These are phyloP conservation scores for Sus cebifrons DNA, from an alignment of 2,797 vertebrate genomes.

Conservation along the genomic window DNA sequence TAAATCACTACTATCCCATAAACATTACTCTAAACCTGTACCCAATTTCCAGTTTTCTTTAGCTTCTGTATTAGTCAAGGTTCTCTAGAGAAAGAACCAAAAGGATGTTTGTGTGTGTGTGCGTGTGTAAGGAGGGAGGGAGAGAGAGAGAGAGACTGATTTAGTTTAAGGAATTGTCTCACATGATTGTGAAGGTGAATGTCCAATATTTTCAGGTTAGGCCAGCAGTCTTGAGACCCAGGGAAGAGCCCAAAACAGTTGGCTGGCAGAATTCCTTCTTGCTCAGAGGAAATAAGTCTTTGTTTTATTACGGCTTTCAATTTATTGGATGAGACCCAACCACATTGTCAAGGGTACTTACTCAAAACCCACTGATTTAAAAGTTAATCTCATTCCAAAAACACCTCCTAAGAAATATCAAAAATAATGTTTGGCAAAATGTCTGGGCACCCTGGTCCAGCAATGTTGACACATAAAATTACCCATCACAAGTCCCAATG, in stretches of 20 bases:
- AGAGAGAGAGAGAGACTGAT: background rate
- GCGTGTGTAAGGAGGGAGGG: background rate
- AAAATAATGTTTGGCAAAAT: background rate
- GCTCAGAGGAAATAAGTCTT: background rate
- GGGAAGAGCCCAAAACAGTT: background rate
- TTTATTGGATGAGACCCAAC: background rate
- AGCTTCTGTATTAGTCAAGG: background rate
- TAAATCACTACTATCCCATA: background rate
- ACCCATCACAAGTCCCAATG: background rate
- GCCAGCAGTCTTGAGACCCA: background rate
- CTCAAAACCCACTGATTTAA: constrained; percentile 4
- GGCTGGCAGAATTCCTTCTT: background rate
- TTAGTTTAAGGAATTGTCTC: background rate
- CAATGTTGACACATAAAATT: background rate
- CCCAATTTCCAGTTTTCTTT: background rate
- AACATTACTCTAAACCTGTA: background rate
- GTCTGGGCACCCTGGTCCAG: background rate
- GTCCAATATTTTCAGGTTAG: background rate
- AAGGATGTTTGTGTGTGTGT: background rate
- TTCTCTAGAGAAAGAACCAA: background rate
- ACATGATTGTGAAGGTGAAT: background rate
- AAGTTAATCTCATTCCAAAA: background rate
- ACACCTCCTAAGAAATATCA: background rate
- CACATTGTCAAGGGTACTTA: background rate
- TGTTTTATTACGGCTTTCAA: background rate